Evolutionary conservation across 2,888 invertebrate species (phyloP), one percentile per base, ranked within the genome.

Genomic region (Dicroscelio sp.): DNA sequence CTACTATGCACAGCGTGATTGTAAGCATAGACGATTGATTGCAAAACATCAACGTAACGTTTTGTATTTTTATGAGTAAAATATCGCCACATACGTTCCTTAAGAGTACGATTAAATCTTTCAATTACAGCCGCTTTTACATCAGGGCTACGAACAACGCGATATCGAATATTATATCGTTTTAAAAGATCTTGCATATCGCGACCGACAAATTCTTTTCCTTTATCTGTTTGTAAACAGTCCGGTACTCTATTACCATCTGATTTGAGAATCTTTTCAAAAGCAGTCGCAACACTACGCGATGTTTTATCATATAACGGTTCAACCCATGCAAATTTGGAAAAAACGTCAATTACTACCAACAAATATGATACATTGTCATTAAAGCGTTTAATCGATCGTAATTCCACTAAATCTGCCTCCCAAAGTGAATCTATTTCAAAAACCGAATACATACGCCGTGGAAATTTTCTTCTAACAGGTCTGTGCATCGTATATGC

Each of bases 371-470:
- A 69, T 8, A 69, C 25, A 38, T 69, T 69, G 30, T 69, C 25
- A 23, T 69, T 69, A 25, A 23, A 38, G 23, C 38, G 35, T 38
- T 69, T 69, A 38, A 69, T n/a, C 5, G 38, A 30, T 8, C 69
- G 38, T 55, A 90, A 63, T 33, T 89, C 87, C 17, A 33, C 31
- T n/a, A 88, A 31, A 65, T 92, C 86, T 1, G 33, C 31, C 33
- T 93, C 88, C 90, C 92, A 93, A 0, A 88, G 27, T 30, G 91
- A 90, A 48, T 93, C 93, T 2, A 93, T 88, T 35, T 93, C 91
- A n/a, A 63, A 58, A 1, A 92, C 86, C 10, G 85, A 30, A 67
- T 91, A 92, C 6, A 20, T 38, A 2, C 82, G 65, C 43, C 92
- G 14, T 43, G 83, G 80, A 76, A 91, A 92, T 63, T 88, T 84